phyloP scores from a whole-genome alignment of 2,797 vertebrate genomes.

The Stomatorhinus walkeri region DNA sequence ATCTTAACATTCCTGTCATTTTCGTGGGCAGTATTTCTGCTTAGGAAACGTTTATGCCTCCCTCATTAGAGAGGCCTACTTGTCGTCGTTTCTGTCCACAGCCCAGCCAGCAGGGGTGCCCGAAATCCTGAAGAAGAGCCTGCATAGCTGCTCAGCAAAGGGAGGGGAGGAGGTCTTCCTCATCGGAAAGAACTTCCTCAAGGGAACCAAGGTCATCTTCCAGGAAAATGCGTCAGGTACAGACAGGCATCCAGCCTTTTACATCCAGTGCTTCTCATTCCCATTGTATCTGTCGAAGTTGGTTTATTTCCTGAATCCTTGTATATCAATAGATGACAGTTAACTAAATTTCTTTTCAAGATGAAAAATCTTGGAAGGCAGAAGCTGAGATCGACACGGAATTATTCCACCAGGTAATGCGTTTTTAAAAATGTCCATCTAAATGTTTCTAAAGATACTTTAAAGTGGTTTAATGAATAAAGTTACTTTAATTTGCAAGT shows the following conservation, averaged over 20 bases:
- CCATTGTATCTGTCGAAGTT: not conserved
- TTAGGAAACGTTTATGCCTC: not conserved
- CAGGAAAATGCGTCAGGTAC: conserved; percentile 88
- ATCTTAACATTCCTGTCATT: not conserved
- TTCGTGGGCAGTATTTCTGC: not conserved
- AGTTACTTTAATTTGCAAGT: not conserved
- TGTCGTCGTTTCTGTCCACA: conserved; percentile 41
- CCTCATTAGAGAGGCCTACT: not conserved
- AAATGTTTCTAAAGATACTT: not conserved
- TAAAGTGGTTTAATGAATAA: too few relatives aligned
- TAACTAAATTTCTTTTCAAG: conserved; percentile 49
- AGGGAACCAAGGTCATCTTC: conserved; percentile 98
- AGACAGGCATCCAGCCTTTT: conserved; percentile 13
- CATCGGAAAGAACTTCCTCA: conserved; percentile 98
- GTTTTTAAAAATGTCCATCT: not conserved
- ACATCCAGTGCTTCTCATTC: not conserved
- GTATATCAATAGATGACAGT: not conserved
- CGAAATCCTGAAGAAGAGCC: conserved; percentile 96
- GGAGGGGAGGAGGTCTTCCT: conserved; percentile 94
- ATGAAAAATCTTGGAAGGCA: conserved; percentile 92
- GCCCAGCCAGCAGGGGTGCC: conserved; percentile 97
- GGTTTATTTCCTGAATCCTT: not conserved
- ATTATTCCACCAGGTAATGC: conserved; percentile 92
- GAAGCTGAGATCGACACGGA: conserved; percentile 99
- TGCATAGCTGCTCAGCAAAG: conserved; percentile 84